Conservation (phyloP, 2,113 vertebrate genomes). For the Dinomys branickii region DNA sequence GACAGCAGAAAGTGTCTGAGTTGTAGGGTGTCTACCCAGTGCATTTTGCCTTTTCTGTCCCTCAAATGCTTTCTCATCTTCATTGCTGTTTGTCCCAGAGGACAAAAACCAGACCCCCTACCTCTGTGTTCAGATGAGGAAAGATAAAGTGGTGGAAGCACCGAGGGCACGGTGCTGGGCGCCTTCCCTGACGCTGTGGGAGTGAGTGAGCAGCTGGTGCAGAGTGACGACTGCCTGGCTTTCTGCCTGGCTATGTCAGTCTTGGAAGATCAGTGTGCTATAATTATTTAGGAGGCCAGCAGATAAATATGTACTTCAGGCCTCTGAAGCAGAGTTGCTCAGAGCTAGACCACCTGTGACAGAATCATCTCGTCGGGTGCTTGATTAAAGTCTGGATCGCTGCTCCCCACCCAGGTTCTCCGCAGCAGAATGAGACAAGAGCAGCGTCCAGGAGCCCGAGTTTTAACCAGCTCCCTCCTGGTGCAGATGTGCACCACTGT, state of each 20-base stretch:
- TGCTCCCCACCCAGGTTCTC: fast-evolving
- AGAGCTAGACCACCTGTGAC: neutral
- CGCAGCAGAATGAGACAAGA: neutral
- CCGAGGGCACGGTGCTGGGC: slow-evolving; percentile 1
- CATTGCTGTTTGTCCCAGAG: neutral
- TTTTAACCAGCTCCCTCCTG: neutral
- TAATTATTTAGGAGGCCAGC: slow-evolving; percentile 47
- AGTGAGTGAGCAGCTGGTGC: neutral
- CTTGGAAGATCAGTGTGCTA: slow-evolving; percentile 4
- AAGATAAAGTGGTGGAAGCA: neutral
- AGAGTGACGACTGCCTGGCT: slow-evolving; percentile 45
- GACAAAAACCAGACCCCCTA: neutral
- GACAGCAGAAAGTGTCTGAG: neutral
- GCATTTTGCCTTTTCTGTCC: neutral
- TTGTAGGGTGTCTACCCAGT: neutral
- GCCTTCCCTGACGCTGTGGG: neutral
- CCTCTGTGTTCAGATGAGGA: neutral
- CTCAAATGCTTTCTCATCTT: neutral
- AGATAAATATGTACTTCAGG: slow-evolving; percentile 3
- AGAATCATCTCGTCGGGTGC: neutral
- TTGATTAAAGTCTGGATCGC: neutral
- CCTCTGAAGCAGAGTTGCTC: neutral
- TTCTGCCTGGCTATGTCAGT: neutral
- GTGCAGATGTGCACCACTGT: fast-evolving
- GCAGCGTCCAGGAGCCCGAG: neutral